A percentile compares a stretch with the other conserved stretches of the same genome.
phyloP scores from a whole-genome alignment of 2,888 invertebrate species.

The Thecophora atra region DNA sequence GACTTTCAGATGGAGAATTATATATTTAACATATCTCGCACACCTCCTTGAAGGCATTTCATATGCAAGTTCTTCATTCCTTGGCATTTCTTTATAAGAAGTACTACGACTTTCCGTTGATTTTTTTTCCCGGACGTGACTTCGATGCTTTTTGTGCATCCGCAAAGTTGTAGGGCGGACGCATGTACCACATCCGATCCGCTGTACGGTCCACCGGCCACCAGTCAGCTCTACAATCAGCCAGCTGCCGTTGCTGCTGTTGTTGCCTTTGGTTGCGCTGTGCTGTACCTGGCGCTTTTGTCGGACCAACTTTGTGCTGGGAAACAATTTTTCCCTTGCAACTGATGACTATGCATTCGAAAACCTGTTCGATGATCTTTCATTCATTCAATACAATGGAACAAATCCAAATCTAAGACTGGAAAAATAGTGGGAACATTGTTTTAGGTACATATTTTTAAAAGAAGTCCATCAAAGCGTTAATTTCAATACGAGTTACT shows the following conservation, averaged over 20 bases:
- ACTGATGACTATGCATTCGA: slow-evolving; percentile 16
- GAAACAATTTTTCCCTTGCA: slow-evolving; percentile 27
- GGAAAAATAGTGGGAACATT: slow-evolving; percentile 21
- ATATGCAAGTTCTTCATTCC: no score
- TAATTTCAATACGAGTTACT: no score
- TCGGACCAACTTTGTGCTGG: slow-evolving; percentile 2
- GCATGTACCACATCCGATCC: neutral
- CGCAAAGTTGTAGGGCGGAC: neutral
- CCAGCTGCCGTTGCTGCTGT: slow-evolving; percentile 4
- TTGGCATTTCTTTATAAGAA: no score
- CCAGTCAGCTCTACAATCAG: neutral
- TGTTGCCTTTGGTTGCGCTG: slow-evolving; percentile 9
- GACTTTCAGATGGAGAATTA: no score
- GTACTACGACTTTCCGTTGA: neutral
- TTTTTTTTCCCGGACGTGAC: neutral
- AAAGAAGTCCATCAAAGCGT: neutral
- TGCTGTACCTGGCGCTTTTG: slow-evolving; percentile 28
- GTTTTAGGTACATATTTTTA: no score
- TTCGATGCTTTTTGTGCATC: neutral
- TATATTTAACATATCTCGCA: no score
- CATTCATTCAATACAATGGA: neutral
- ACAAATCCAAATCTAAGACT: neutral
- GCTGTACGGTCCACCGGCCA: neutral
- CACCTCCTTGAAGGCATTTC: no score
- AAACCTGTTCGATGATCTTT: slow-evolving; percentile 22